Conservation (phyloP, 2,888 invertebrate species). For the Eledona agricola region DNA sequence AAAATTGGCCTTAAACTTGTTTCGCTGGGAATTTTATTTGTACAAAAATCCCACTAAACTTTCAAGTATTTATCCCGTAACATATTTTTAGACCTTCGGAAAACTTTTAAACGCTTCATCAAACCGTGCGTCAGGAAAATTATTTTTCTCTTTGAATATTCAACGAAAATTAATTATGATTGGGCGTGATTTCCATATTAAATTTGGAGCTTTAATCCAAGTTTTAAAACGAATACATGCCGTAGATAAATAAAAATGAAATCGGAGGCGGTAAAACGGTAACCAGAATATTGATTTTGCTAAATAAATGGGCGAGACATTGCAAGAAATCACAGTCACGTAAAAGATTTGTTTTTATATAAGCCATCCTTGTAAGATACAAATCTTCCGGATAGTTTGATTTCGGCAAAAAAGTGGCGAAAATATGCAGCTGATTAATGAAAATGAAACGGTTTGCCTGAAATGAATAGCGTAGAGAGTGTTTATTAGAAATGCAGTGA, state of each 20-base stretch:
- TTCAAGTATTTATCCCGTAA: constrained; percentile 24
- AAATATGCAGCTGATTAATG: constrained; percentile 3
- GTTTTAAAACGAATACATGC: neutral
- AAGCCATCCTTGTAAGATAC: constrained; percentile 8
- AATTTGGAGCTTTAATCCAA: constrained; percentile 12
- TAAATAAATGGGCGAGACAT: constrained; percentile 26
- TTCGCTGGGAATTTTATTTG: constrained; percentile 20
- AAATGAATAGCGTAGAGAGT: constrained; percentile 1
- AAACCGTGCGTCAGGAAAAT: constrained; percentile 16
- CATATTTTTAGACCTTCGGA: constrained; percentile 19
- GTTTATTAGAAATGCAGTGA: constrained; percentile 25
- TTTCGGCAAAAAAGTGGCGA: neutral
- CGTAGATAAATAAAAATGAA: constrained; percentile 1
- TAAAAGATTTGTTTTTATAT: constrained; percentile 29
- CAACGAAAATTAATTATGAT: constrained; percentile 5
- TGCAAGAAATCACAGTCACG: constrained; percentile 27
- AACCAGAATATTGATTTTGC: constrained; percentile 24
- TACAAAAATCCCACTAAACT: constrained; percentile 11
- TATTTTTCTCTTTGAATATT: constrained; percentile 1
- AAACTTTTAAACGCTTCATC: constrained; percentile 23
- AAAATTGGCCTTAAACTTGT: constrained; percentile 19
- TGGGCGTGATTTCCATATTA: neutral
- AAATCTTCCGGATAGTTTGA: constrained; percentile 10
- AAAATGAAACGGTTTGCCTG: no score
- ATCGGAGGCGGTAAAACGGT: constrained; percentile 11